phyloP scores from a whole-genome alignment of 2,797 vertebrate species.

The Acipenser oxyrinchus region DNA sequence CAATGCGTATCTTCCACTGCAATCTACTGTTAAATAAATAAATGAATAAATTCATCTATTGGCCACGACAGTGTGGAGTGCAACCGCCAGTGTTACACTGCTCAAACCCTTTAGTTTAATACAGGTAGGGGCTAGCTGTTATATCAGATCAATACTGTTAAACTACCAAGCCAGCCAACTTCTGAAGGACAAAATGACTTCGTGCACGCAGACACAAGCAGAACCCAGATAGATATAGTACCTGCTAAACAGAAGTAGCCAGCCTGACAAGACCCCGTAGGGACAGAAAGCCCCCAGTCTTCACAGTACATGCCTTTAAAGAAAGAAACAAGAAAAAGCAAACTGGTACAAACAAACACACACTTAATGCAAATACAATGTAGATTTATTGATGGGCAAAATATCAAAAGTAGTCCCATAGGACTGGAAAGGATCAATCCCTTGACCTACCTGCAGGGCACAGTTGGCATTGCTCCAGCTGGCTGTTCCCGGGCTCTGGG shows the following conservation, averaged over 20 bases:
- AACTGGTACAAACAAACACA: slow-evolving; percentile 11
- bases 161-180: neutral
- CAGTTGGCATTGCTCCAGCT: slow-evolving; percentile 63
- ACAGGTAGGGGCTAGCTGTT: too few species aligned
- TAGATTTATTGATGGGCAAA: slow-evolving; percentile 7
- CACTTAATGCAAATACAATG: slow-evolving; percentile 11
- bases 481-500: slow-evolving; percentile 56
- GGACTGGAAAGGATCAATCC: neutral
- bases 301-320: slow-evolving; percentile 71
- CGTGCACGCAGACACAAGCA: neutral
- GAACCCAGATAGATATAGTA: slow-evolving; percentile 32
- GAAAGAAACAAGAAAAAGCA: slow-evolving; percentile 13
- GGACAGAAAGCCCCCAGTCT: slow-evolving; percentile 68
- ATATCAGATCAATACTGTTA: neutral
- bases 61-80: too few species aligned
- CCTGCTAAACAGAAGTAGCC: slow-evolving; percentile 76
- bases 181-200: neutral
- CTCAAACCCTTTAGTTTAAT: too few species aligned
- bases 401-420: slow-evolving; percentile 5
- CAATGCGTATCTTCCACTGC: too few species aligned
- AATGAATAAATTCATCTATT: too few species aligned
- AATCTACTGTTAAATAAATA: too few species aligned
- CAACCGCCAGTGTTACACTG: too few species aligned
- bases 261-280: slow-evolving; percentile 66
- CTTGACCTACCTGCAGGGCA: slow-evolving; percentile 73